phyloP scores from a whole-genome alignment of 2,113 vertebrate species.

The Carassius carassius region DNA sequence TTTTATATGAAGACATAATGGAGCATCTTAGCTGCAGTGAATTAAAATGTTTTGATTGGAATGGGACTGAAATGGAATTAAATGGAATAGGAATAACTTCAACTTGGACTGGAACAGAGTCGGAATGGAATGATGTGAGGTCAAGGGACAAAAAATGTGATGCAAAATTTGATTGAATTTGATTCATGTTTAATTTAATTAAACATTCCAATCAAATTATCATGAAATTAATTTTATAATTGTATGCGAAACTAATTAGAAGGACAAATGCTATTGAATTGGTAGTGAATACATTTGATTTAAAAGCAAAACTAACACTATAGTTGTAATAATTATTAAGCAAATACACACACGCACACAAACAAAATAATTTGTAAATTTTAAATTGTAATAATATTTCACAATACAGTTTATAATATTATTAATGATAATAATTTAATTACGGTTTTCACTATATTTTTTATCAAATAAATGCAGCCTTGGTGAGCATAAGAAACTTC shows the following conservation, averaged over 20 bases:
- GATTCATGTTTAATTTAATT: too few species aligned
- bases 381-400: too few species aligned
- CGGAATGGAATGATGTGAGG: background rate
- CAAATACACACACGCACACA: too few species aligned
- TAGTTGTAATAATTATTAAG: background rate
- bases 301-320: background rate
- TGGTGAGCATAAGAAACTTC: too few species aligned
- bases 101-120: background rate
- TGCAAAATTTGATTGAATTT: too few species aligned
- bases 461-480: too few species aligned
- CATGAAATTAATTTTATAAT: background rate
- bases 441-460: too few species aligned
- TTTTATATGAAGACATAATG: conserved; percentile 7
- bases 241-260: background rate
- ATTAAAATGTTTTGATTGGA: conserved; percentile 1
- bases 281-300: background rate
- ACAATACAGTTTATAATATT: too few species aligned
- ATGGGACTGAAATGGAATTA: conserved; percentile 10
- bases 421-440: too few species aligned
- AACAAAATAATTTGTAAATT: too few species aligned
- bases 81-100: background rate
- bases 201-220: background rate
- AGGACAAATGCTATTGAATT: background rate
- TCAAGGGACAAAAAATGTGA: background rate
- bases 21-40: background rate